phyloP scores from a whole-genome alignment of 53 echinoderm and acorn worm species.

The Temnopleurus reevesii region DNA sequence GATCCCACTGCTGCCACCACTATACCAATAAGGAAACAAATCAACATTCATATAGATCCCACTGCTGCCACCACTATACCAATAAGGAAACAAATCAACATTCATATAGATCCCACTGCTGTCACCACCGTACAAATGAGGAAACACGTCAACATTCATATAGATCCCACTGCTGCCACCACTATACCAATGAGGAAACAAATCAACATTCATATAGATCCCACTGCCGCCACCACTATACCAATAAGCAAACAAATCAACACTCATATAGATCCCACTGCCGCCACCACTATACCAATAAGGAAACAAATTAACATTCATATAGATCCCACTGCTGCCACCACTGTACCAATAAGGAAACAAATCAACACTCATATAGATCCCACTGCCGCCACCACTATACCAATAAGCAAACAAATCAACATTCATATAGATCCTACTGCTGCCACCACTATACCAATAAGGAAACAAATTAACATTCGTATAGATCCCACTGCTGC shows the following conservation, averaged over 20 bases:
- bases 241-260: too few species aligned
- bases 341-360: not conserved
- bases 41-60: not conserved
- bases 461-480: not conserved
- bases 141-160: not conserved
- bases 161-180: not conserved
- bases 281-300: not conserved
- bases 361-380: not conserved
- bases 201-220: not conserved
- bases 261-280: not conserved
- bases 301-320: too few species aligned
- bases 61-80: not conserved
- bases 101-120: not conserved
- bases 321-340: not conserved
- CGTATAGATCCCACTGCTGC: not conserved
- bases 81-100: not conserved
- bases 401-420: not conserved
- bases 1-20: not conserved
- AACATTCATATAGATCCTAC: not conserved
- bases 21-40: too few species aligned
- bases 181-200: not conserved
- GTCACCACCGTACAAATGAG: not conserved
- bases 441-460: not conserved
- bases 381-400: not conserved
- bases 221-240: not conserved